These are phyloP conservation scores for Drosophila neonasuta DNA, from an alignment of 2,888 invertebrate genomes.

Conservation along the genomic window DNA sequence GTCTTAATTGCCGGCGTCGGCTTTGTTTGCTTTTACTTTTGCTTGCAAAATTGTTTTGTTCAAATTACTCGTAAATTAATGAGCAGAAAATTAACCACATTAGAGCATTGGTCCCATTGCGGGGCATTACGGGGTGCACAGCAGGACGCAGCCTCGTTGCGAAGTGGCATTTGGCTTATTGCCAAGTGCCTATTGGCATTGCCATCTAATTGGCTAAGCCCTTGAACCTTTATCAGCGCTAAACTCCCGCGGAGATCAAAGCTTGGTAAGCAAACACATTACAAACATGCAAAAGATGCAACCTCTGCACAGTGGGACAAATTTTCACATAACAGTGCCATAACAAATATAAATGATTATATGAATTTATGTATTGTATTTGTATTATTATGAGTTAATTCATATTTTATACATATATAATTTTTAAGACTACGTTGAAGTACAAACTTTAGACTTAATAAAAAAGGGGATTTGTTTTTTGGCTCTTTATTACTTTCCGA, in stretches of 20 bases:
- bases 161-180: neutral
- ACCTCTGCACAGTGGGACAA: slow-evolving; percentile 44
- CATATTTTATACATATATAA: too few species aligned
- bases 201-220: slow-evolving; percentile 43
- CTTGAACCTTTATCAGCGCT: slow-evolving; percentile 36
- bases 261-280: slow-evolving; percentile 13
- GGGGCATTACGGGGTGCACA: slow-evolving; percentile 10
- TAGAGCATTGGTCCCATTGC: slow-evolving; percentile 52
- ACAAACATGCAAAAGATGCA: slow-evolving; percentile 11
- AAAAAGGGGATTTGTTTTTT: too few species aligned
- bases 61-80: slow-evolving; percentile 72
- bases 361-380: too few species aligned
- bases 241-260: slow-evolving; percentile 25
- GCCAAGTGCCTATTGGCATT: slow-evolving; percentile 15
- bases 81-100: slow-evolving; percentile 76
- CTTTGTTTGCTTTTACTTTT: slow-evolving; percentile 72
- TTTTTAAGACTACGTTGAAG: too few species aligned
- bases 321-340: neutral
- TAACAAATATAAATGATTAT: neutral
- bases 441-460: too few species aligned
- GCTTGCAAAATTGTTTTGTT: slow-evolving; percentile 65
- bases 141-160: slow-evolving; percentile 19
- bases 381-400: too few species aligned
- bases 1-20: slow-evolving; percentile 62
- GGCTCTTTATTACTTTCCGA: too few species aligned